A percentile compares a stretch with the other conserved stretches of the same genome.
Conservation (phyloP, 2,113 vertebrate genomes). For the Chionis minor region DNA sequence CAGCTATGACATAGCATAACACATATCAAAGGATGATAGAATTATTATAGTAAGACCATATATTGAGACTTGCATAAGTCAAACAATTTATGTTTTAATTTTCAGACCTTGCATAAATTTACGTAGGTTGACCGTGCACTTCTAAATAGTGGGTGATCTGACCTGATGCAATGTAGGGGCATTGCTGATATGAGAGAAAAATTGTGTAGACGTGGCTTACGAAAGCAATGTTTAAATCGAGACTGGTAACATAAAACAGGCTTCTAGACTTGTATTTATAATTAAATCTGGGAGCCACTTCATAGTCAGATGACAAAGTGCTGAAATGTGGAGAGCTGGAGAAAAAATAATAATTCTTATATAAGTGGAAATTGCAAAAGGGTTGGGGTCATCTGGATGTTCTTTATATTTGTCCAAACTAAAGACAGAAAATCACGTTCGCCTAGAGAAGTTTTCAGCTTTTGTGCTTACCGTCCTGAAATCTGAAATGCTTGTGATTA, state of each 20-base stretch:
- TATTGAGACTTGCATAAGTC: neutral
- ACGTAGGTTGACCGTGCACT: neutral
- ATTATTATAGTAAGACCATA: neutral
- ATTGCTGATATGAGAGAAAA: neutral
- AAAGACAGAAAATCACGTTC: neutral
- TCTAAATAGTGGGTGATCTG: neutral
- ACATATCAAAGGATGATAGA: neutral
- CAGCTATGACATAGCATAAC: neutral
- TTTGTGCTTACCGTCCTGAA: neutral
- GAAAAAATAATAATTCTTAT: neutral
- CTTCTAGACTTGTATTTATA: constrained; percentile 9
- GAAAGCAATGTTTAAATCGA: neutral
- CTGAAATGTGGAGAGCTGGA: neutral
- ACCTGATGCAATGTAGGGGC: neutral
- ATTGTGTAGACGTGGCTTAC: neutral
- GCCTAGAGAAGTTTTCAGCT: neutral
- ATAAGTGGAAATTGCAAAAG: neutral
- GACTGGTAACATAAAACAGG: neutral
- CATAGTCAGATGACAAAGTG: constrained; percentile 19
- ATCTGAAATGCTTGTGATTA: neutral
- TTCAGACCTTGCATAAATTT: neutral
- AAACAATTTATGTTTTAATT: neutral
- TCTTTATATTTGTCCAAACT: neutral
- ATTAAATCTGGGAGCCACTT: neutral
- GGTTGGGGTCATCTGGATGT: neutral